Evolutionary conservation across 1,140 invertebrate species (phyloP).

Genomic region (Drosophila kikkawai): DNA sequence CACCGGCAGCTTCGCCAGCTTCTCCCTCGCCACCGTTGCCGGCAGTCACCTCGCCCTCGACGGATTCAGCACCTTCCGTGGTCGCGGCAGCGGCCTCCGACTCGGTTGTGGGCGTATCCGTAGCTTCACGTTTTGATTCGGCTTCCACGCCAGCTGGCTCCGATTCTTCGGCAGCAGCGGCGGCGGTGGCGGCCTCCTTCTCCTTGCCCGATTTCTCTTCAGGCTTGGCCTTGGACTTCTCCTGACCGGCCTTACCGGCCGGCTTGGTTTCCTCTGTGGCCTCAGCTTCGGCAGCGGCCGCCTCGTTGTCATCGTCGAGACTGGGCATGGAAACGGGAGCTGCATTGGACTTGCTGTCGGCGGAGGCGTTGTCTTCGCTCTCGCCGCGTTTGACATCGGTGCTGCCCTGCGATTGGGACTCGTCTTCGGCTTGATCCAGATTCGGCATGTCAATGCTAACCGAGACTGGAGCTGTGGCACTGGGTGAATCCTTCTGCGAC

Average conservation of each 20-base stretch:
- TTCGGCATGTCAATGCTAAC: conserved; percentile 84
- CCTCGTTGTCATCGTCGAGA: conserved; percentile 81
- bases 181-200: conserved; percentile 38
- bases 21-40: conserved; percentile 33
- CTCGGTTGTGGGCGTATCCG: conserved; percentile 46
- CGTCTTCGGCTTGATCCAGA: conserved; percentile 80
- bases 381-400: conserved; percentile 43
- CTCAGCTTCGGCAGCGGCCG: conserved; percentile 48
- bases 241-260: conserved; percentile 28
- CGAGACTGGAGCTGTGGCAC: conserved; percentile 72
- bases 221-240: conserved; percentile 39
- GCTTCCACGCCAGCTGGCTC: conserved; percentile 19
- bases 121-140: conserved; percentile 42
- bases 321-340: conserved; percentile 84
- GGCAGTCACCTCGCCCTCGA: conserved; percentile 51
- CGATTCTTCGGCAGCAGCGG: conserved; percentile 26
- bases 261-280: conserved; percentile 49
- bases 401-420: conserved; percentile 67
- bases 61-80: conserved; percentile 50
- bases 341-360: conserved; percentile 56
- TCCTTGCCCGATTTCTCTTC: conserved; percentile 48
- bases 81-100: conserved; percentile 46
- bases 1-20: conserved; percentile 47
- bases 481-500: conserved; percentile 63
- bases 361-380: conserved; percentile 27